These are phyloP conservation scores for Phrynosoma platyrhinos DNA, from an alignment of 2,113 vertebrate genomes.

Conservation along the genomic window DNA sequence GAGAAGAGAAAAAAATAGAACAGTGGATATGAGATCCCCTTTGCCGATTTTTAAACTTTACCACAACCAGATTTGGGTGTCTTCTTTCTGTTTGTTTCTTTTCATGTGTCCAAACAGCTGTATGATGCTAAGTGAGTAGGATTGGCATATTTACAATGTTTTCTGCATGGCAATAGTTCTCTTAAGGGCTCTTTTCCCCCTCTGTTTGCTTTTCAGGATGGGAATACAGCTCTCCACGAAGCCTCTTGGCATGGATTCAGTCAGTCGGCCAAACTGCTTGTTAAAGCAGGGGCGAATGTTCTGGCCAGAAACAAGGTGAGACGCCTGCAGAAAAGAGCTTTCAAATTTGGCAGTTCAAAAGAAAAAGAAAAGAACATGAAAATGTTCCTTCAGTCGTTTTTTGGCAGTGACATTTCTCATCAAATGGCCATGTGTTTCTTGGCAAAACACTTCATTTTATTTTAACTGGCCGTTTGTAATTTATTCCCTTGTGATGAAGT, in stretches of 20 bases:
- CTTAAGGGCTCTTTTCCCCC: conserved; percentile 24
- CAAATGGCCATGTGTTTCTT: conserved; percentile 6
- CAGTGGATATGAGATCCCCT: not conserved
- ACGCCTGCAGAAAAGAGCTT: conserved; percentile 46
- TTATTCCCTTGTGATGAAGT: conserved; percentile 39
- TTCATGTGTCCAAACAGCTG: not conserved
- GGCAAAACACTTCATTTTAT: not conserved
- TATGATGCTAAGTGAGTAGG: not conserved
- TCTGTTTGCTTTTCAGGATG: conserved; percentile 81
- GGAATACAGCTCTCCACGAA: conserved; percentile 94
- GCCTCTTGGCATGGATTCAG: conserved; percentile 97
- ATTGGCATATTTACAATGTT: rapidly evolving
- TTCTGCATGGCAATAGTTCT: not conserved
- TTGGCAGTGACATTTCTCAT: conserved; percentile 34
- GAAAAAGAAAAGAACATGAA: not conserved
- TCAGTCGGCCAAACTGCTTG: conserved; percentile 92
- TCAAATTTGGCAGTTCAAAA: not conserved
- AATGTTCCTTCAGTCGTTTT: conserved; percentile 26
- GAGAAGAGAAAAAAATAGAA: not conserved
- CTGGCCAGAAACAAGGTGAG: conserved; percentile 97
- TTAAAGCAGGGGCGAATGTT: conserved; percentile 95
- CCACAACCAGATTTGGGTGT: not conserved
- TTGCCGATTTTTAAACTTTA: too few species aligned
- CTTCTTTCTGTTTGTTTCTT: not conserved
- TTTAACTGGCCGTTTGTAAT: not conserved